Percentiles rank a stretch among this genome's conserved stretches.
Evolutionary conservation across 2,797 vertebrate species (phyloP).

Genomic region (Anomalospiza imberbis): DNA sequence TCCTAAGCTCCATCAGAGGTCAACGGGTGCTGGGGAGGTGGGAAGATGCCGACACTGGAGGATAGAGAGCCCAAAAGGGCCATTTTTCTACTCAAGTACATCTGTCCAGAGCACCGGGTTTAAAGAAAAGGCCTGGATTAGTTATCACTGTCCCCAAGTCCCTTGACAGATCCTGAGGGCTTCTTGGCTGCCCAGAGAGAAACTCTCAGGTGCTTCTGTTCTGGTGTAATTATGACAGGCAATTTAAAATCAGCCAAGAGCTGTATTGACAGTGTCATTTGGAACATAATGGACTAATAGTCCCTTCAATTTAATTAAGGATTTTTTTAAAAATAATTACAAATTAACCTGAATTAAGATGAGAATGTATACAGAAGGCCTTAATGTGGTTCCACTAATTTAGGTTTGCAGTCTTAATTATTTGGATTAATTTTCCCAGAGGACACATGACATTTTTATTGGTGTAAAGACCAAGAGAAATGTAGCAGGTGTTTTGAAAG

Average conservation of each 20-base stretch:
- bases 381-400: neutral
- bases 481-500: neutral
- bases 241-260: neutral
- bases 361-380: neutral
- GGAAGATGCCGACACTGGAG: neutral
- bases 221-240: neutral
- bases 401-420: neutral
- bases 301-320: neutral
- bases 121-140: neutral
- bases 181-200: neutral
- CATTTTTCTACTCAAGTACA: neutral
- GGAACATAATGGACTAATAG: neutral
- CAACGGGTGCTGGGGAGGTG: neutral
- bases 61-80: neutral
- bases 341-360: neutral
- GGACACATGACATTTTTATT: accelerated
- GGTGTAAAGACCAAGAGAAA: neutral
- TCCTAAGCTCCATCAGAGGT: neutral
- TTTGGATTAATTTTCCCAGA: neutral
- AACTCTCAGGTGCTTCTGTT: neutral
- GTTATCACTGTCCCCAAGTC: neutral
- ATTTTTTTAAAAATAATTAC: neutral
- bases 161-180: neutral
- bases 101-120: neutral
- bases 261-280: neutral